These are phyloP conservation scores for Sylvietta virens DNA, from an alignment of 2,113 vertebrate genomes.

Conservation along the genomic window DNA sequence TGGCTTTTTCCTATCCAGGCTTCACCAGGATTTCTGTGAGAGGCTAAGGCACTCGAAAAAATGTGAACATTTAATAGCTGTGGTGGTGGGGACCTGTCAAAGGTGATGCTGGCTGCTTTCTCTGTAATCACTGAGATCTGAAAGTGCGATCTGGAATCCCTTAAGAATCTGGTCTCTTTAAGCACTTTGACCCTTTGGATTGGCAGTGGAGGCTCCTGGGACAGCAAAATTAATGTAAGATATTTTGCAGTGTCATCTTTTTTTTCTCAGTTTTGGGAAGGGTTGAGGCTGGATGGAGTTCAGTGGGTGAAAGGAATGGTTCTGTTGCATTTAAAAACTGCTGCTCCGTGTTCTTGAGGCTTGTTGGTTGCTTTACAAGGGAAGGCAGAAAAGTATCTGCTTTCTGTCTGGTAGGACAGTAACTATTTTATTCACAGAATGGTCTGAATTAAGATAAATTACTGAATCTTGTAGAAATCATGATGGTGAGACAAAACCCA, in stretches of 20 bases:
- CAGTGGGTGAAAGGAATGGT: not conserved
- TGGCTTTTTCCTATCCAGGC: not conserved
- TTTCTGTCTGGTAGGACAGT: not conserved
- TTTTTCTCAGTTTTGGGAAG: not conserved
- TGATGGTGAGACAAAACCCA: not conserved
- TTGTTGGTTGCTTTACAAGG: not conserved
- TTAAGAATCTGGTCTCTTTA: not conserved
- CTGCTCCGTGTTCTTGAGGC: not conserved
- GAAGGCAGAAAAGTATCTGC: not conserved
- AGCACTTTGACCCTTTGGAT: constrained; percentile 8
- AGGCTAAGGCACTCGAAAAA: not conserved
- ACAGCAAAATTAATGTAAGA: not conserved
- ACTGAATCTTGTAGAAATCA: not conserved
- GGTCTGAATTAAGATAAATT: not conserved
- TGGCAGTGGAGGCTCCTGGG: not conserved
- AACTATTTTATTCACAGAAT: not conserved
- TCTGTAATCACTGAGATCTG: not conserved
- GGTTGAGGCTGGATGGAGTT: constrained; percentile 12
- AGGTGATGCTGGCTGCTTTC: not conserved
- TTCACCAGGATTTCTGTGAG: not conserved
- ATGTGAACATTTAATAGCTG: not conserved
- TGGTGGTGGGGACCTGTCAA: not conserved
- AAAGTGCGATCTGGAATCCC: not conserved
- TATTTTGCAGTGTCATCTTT: constrained; percentile 1
- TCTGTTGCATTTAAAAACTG: not conserved